These are phyloP conservation scores for Peromyscus californicus DNA, from an alignment of 2,113 vertebrate species.

Conservation along the genomic window DNA sequence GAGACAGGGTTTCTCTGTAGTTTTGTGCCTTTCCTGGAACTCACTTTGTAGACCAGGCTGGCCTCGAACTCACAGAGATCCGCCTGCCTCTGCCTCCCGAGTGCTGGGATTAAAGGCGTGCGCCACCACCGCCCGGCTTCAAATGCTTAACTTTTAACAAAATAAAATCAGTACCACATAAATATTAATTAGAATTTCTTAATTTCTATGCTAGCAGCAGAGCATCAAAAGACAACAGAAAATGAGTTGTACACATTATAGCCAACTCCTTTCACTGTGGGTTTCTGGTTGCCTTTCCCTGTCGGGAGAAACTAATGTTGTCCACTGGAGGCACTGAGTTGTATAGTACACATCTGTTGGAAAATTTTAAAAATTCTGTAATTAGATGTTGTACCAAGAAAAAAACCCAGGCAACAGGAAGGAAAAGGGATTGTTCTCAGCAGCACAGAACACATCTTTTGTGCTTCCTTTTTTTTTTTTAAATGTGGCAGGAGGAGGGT, in stretches of 20 bases:
- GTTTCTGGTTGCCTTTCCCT: background rate
- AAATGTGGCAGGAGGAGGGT: background rate
- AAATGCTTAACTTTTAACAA: background rate
- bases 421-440: slow-evolving; percentile 61
- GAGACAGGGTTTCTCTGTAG: too few species aligned
- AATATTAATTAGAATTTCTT: background rate
- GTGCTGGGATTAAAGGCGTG: too few species aligned
- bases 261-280: background rate
- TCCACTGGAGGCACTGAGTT: background rate
- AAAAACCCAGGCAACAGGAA: slow-evolving; percentile 56
- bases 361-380: background rate
- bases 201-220: background rate
- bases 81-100: too few species aligned
- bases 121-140: too few species aligned
- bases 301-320: background rate
- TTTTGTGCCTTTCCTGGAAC: too few species aligned
- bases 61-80: too few species aligned
- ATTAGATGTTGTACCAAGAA: background rate
- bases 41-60: too few species aligned
- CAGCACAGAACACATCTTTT: background rate
- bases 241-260: background rate
- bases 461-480: slow-evolving; percentile 38
- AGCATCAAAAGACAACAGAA: slow-evolving; percentile 2
- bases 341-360: background rate
- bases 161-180: background rate